These are phyloP conservation scores for Malachius bipustulatus DNA, from an alignment of 2,888 invertebrate species.

Conservation along the genomic window DNA sequence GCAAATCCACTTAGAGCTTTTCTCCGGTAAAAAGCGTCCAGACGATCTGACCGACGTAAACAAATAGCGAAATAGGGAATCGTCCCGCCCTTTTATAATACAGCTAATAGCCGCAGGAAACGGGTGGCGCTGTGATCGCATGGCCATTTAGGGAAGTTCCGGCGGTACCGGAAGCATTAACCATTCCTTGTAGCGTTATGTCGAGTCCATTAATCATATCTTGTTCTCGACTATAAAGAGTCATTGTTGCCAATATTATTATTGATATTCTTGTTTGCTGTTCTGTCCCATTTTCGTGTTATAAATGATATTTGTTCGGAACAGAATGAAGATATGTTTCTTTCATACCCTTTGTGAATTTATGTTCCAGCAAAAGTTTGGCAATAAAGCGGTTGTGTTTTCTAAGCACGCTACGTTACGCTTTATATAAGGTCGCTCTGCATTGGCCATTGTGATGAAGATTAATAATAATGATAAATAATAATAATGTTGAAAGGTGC, in stretches of 20 bases:
- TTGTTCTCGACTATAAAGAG: slow-evolving; percentile 29
- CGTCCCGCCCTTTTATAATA: slow-evolving; percentile 36
- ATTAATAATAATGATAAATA: no score
- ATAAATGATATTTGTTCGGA: slow-evolving; percentile 36
- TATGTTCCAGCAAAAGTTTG: no score
- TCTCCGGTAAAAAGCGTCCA: no score
- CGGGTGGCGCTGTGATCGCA: slow-evolving; percentile 30
- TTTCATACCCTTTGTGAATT: no score
- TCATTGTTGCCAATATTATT: slow-evolving; percentile 33
- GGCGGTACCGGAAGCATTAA: slow-evolving; percentile 38
- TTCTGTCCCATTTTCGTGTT: slow-evolving; percentile 33
- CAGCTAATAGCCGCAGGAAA: slow-evolving; percentile 36
- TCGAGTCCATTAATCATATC: slow-evolving; percentile 36
- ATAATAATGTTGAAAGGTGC: no score
- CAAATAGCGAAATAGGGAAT: slow-evolving; percentile 32
- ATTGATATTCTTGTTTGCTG: slow-evolving; percentile 38
- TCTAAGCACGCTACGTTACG: no score
- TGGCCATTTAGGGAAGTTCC: slow-evolving; percentile 37
- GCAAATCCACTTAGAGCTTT: slow-evolving; percentile 30
- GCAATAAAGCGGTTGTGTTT: no score
- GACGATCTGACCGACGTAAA: slow-evolving; percentile 31
- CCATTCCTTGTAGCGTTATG: slow-evolving; percentile 34
- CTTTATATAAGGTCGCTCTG: no score
- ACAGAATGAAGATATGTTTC: slow-evolving; percentile 32
- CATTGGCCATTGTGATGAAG: no score